These are phyloP conservation scores for Schrankia costaestrigalis DNA, from an alignment of 2,888 invertebrate species.

Conservation along the genomic window DNA sequence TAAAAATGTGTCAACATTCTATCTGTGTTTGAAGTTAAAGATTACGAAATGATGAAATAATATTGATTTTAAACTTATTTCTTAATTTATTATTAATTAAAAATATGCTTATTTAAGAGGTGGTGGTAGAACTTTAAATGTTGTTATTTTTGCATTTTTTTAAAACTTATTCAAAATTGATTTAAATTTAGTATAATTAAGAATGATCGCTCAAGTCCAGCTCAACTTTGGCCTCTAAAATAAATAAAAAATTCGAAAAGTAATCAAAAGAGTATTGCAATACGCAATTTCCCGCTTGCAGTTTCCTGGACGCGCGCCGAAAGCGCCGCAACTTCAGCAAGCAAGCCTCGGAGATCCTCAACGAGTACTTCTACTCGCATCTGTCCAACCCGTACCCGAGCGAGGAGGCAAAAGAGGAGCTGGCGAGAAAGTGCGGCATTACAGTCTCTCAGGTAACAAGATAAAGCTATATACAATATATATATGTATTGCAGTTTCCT, in stretches of 20 bases:
- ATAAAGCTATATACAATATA: background rate
- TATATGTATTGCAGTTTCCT: slow-evolving; percentile 68
- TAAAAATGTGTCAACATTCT: too few relatives aligned
- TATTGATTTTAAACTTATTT: too few relatives aligned
- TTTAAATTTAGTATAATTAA: too few relatives aligned
- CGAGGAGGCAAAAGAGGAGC: slow-evolving; percentile 99
- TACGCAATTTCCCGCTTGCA: slow-evolving; percentile 50
- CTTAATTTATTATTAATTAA: too few relatives aligned
- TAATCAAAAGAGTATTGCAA: slow-evolving; percentile 3
- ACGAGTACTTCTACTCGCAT: slow-evolving; percentile 99
- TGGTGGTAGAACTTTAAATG: too few relatives aligned
- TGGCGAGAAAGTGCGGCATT: slow-evolving; percentile 99
- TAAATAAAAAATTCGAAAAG: slow-evolving; percentile 8
- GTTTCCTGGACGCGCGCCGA: slow-evolving; percentile 88
- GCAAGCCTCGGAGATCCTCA: slow-evolving; percentile 99
- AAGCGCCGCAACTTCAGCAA: slow-evolving; percentile 99
- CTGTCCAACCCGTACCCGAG: slow-evolving; percentile 99
- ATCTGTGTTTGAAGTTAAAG: too few relatives aligned
- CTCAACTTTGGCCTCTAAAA: slow-evolving; percentile 53
- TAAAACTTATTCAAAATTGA: too few relatives aligned
- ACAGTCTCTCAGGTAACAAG: slow-evolving; percentile 93
- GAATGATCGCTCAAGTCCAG: slow-evolving; percentile 34
- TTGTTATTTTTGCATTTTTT: too few relatives aligned
- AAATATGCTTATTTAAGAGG: too few relatives aligned
- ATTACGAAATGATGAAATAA: too few relatives aligned